Conservation (phyloP, 2,888 invertebrate genomes). For the Chironomus riparius region DNA sequence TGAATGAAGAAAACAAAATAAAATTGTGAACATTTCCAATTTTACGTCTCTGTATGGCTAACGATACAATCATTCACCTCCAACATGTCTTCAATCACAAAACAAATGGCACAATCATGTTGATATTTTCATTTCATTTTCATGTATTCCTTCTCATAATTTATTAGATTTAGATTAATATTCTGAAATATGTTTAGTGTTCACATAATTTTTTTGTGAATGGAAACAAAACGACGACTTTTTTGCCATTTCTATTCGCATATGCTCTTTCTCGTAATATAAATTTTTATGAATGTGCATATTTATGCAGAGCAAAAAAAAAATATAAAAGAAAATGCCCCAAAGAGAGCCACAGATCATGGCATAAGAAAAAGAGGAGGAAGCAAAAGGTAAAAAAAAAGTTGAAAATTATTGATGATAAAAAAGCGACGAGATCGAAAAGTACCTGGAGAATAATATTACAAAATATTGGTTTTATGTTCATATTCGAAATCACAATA, state of each 20-base stretch:
- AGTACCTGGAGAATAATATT: background rate
- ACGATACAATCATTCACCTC: slow-evolving; percentile 4
- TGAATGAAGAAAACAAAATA: too few relatives aligned
- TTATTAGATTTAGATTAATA: background rate
- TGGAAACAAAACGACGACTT: too few relatives aligned
- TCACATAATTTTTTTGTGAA: too few relatives aligned
- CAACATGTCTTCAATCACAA: slow-evolving; percentile 23
- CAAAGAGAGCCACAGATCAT: too few relatives aligned
- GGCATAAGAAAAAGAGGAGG: background rate
- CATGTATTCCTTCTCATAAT: background rate
- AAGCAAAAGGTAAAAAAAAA: background rate
- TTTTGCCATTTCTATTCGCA: too few relatives aligned
- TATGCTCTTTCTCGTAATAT: background rate
- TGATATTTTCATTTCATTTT: background rate
- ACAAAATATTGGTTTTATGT: slow-evolving; percentile 13
- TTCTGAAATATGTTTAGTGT: background rate
- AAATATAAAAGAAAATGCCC: too few relatives aligned
- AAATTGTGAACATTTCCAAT: background rate
- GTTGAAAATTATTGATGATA: slow-evolving; percentile 11
- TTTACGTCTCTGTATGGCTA: background rate
- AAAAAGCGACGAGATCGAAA: background rate
- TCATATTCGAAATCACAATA: slow-evolving; percentile 6
- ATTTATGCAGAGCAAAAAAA: too few relatives aligned
- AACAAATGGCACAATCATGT: slow-evolving; percentile 18
- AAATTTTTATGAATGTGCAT: too few relatives aligned